These are phyloP conservation scores for Rhagium mordax DNA, from an alignment of 2,888 invertebrate species.

Conservation along the genomic window DNA sequence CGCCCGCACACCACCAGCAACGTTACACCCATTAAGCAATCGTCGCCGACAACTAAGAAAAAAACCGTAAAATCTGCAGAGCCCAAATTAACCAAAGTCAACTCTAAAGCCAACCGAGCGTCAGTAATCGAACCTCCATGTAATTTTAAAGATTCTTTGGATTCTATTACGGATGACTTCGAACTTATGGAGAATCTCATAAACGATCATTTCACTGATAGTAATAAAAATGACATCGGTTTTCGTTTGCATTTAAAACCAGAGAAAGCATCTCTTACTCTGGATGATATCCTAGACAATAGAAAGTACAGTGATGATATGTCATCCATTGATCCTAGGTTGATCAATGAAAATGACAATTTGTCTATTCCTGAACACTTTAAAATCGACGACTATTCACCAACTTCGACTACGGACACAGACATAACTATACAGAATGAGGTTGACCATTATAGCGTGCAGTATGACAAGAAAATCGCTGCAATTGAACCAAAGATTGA, in stretches of 20 bases:
- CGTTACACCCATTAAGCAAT: conserved; percentile 40
- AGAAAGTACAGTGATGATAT: conserved; percentile 63
- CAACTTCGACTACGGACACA: conserved; percentile 58
- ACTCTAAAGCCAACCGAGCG: conserved; percentile 58
- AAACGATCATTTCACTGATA: conserved; percentile 56
- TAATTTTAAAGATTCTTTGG: conserved; percentile 67
- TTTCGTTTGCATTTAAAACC: conserved; percentile 45
- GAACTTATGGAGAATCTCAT: conserved; percentile 67
- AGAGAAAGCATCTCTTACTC: conserved; percentile 38
- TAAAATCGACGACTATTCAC: conserved; percentile 58
- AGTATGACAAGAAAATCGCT: conserved; percentile 73
- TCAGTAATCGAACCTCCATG: conserved; percentile 70
- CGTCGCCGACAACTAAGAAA: conserved; percentile 35
- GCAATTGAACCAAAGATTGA: conserved; percentile 39
- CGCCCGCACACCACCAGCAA: conserved; percentile 68
- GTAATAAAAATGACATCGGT: conserved; percentile 37
- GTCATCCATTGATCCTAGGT: conserved; percentile 73
- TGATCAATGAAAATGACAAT: conserved; percentile 82
- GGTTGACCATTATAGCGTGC: conserved; percentile 68
- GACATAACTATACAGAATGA: conserved; percentile 60
- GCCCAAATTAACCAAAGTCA: conserved; percentile 12
- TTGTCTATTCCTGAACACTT: conserved; percentile 72
- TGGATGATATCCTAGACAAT: conserved; percentile 48
- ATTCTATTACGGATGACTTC: conserved; percentile 61
- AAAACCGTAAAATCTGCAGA: conserved; percentile 46